These are phyloP conservation scores for Pelobates cultripes DNA, from an alignment of 2,797 vertebrate species.

Conservation along the genomic window DNA sequence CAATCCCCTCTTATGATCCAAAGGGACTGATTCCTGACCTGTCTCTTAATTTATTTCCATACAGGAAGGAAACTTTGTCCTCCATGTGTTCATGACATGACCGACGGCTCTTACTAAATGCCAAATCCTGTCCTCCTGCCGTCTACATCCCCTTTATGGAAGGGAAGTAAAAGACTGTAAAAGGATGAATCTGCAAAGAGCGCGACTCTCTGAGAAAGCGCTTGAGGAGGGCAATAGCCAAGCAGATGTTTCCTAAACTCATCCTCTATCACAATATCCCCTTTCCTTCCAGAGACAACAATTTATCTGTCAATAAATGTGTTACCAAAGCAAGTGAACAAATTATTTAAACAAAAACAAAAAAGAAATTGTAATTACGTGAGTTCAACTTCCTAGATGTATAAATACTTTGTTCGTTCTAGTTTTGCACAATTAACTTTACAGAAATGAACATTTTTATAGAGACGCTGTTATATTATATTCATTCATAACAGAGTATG, in stretches of 20 bases:
- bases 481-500: too few species aligned
- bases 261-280: background rate
- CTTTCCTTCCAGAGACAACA: background rate
- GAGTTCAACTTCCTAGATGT: too few species aligned
- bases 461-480: too few species aligned
- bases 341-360: too few species aligned
- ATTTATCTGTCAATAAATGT: background rate
- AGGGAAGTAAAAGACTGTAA: constrained; percentile 9
- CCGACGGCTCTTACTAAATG: background rate
- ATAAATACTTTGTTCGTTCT: too few species aligned
- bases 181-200: constrained; percentile 16
- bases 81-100: constrained; percentile 16
- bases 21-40: background rate
- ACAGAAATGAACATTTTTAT: too few species aligned
- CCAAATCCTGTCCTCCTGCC: background rate
- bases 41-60: background rate
- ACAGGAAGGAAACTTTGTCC: constrained; percentile 41
- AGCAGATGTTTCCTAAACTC: constrained; percentile 41
- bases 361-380: too few species aligned
- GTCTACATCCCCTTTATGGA: too few species aligned
- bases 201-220: background rate
- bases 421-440: too few species aligned
- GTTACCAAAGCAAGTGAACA: too few species aligned
- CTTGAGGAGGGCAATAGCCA: background rate
- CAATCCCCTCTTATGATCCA: background rate